Percentiles rank a stretch among this genome's conserved stretches.
These are phyloP conservation scores for Chrysemys picta DNA, from an alignment of 2,113 vertebrate species.

Conservation along the genomic window DNA sequence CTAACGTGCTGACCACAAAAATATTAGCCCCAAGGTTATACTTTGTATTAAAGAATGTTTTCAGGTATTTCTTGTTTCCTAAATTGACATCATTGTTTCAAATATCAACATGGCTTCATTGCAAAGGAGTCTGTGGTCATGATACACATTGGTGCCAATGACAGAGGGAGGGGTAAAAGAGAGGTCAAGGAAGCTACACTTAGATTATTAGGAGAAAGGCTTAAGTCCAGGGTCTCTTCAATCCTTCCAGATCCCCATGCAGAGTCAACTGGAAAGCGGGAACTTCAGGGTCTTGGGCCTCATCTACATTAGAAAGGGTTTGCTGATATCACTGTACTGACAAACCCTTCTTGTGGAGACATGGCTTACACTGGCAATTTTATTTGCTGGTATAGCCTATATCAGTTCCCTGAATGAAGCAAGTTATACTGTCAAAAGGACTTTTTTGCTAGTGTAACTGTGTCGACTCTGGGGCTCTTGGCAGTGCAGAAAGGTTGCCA, in stretches of 20 bases:
- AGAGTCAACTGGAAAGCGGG: not conserved
- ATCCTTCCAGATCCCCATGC: not conserved
- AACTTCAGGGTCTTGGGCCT: not conserved
- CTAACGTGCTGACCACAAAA: not conserved
- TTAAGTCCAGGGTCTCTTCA: not conserved
- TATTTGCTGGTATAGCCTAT: not conserved
- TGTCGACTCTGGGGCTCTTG: not conserved
- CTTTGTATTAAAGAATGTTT: not conserved
- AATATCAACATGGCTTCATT: not conserved
- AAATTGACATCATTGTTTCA: not conserved
- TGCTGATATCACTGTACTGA: not conserved
- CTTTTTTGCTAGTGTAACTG: not conserved
- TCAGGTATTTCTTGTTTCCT: not conserved
- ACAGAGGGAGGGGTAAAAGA: not conserved
- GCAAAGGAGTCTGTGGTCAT: not conserved
- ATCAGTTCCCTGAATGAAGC: not conserved
- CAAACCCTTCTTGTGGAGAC: not conserved
- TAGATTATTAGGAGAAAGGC: not conserved
- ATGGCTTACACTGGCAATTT: not conserved
- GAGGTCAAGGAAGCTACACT: not conserved
- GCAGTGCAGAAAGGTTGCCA: not conserved
- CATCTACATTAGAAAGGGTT: not conserved
- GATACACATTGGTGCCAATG: not conserved
- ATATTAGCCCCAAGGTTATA: not conserved
- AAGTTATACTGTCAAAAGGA: not conserved